These are phyloP conservation scores for Xiphophorus hellerii DNA, from an alignment of 2,113 vertebrate species.

Conservation along the genomic window DNA sequence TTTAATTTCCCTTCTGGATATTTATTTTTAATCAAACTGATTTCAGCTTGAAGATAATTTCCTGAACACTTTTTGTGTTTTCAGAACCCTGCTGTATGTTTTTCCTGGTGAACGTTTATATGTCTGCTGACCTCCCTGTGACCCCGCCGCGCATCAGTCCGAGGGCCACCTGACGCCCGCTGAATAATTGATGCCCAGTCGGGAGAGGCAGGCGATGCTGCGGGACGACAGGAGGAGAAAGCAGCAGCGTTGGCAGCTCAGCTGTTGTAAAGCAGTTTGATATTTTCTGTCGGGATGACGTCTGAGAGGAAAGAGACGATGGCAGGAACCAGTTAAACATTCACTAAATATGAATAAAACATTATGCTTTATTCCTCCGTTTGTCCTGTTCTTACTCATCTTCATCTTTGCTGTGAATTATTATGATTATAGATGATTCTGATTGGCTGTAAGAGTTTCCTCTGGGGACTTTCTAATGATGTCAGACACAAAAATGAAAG, in stretches of 20 bases:
- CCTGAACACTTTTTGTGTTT: too few relatives aligned
- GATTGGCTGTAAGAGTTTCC: too few relatives aligned
- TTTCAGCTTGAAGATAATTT: too few relatives aligned
- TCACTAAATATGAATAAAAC: background rate
- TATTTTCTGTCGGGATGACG: background rate
- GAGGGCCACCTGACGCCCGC: slow-evolving; percentile 59
- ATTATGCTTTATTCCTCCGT: background rate
- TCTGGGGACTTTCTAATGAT: too few relatives aligned
- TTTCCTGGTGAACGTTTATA: background rate
- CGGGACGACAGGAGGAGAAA: background rate
- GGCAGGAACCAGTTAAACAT: background rate
- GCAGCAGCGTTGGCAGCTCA: background rate
- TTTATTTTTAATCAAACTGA: too few relatives aligned
- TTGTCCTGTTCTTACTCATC: background rate
- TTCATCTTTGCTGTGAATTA: background rate
- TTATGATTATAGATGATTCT: background rate
- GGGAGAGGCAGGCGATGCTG: slow-evolving; percentile 8
- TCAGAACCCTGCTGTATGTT: background rate
- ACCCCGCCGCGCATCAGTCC: slow-evolving; percentile 22
- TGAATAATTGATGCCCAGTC: slow-evolving; percentile 59
- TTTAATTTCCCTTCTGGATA: too few relatives aligned
- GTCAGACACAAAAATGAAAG: too few relatives aligned
- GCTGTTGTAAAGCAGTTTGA: background rate
- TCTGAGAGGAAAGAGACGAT: background rate
- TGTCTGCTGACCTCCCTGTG: background rate